Conservation (phyloP, 2,797 vertebrate species). For the Apodemus agrarius region DNA sequence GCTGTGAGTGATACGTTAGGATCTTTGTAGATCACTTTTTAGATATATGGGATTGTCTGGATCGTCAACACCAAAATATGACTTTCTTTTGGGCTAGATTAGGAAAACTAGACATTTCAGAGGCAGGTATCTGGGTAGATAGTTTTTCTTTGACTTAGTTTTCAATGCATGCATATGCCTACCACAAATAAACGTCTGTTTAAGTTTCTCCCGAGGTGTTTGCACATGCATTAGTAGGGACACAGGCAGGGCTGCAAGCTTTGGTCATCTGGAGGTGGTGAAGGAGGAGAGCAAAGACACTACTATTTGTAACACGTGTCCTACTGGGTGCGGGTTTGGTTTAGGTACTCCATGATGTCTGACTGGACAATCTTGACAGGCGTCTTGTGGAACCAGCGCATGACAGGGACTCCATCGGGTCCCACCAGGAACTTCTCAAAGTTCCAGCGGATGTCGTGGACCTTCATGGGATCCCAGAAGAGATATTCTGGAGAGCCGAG, state of each 20-base stretch:
- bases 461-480: constrained; percentile 94
- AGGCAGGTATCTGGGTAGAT: neutral
- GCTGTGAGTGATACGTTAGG: neutral
- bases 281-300: neutral
- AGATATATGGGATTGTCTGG: neutral
- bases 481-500: constrained; percentile 89
- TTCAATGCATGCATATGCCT: neutral
- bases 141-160: neutral
- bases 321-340: neutral
- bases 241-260: neutral
- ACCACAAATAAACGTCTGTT: rapidly evolving
- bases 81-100: neutral
- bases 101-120: neutral
- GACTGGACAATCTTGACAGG: constrained; percentile 86
- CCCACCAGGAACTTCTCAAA: constrained; percentile 98
- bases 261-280: neutral
- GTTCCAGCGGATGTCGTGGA: constrained; percentile 97
- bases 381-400: constrained; percentile 92
- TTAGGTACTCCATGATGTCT: constrained; percentile 88
- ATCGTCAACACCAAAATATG: neutral
- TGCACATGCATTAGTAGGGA: too few relatives aligned
- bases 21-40: neutral
- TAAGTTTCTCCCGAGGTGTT: neutral
- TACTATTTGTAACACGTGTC: neutral
- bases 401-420: constrained; percentile 90